phyloP scores from a whole-genome alignment of 92 coral and sea anemone species.

The Paragorgia papillata region DNA sequence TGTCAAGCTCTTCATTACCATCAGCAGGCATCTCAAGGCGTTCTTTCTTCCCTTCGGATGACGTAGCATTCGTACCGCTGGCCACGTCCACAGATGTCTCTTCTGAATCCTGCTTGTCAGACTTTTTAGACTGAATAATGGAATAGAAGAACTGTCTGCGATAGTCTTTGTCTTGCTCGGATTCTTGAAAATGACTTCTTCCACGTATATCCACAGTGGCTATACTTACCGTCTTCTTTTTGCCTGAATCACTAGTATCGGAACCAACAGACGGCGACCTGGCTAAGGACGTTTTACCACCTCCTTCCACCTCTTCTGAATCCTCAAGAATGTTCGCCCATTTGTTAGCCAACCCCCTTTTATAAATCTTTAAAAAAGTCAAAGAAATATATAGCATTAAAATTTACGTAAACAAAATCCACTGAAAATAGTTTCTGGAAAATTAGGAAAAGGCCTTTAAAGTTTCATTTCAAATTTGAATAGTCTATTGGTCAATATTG shows the following conservation, averaged over 20 bases:
- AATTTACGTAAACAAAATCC: background rate
- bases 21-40: conserved; percentile 3
- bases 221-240: conserved; percentile 20
- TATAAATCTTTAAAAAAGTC: conserved; percentile 9
- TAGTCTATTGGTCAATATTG: too few relatives aligned
- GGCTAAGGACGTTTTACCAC: background rate
- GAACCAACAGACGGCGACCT: conserved; percentile 24
- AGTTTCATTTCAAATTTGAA: too few relatives aligned
- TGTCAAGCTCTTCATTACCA: background rate
- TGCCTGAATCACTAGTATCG: conserved; percentile 2
- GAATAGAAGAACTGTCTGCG: conserved; percentile 87
- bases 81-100: background rate
- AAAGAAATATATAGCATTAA: background rate
- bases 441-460: too few relatives aligned
- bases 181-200: conserved; percentile 20
- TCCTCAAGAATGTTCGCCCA: conserved; percentile 32
- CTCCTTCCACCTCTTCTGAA: conserved; percentile 4
- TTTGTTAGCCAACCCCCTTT: conserved; percentile 36
- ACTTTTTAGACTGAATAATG: conserved; percentile 56
- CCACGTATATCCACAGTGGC: conserved; percentile 36
- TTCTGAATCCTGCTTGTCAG: background rate
- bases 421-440: too few relatives aligned
- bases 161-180: conserved; percentile 47
- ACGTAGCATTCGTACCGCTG: background rate
- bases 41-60: background rate